phyloP scores from a whole-genome alignment of 2,888 invertebrate species.

The Melieria crassipennis region DNA sequence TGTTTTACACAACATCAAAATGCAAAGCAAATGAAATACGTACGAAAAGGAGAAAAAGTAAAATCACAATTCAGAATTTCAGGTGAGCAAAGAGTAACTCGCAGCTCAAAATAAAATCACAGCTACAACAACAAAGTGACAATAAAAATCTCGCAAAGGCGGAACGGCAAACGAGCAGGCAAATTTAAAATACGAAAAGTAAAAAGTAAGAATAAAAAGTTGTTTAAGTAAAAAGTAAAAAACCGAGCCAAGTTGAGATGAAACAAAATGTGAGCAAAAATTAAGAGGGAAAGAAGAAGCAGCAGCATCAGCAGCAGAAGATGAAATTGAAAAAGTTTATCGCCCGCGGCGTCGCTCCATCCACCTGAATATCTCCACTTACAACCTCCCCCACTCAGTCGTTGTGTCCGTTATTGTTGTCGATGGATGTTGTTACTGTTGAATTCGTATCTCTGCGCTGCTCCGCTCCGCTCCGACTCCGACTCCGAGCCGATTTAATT shows the following conservation, averaged over 20 bases:
- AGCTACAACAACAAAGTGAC: too few species aligned
- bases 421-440: slow-evolving; percentile 23
- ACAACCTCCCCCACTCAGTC: too few species aligned
- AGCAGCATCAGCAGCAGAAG: slow-evolving; percentile 27
- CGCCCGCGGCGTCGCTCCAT: slow-evolving; percentile 35
- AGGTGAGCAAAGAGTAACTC: too few species aligned
- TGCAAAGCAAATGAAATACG: too few species aligned
- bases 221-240: too few species aligned
- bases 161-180: too few species aligned
- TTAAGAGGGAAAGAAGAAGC: not conserved
- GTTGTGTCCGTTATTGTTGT: slow-evolving; percentile 28
- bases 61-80: too few species aligned
- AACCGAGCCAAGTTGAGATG: too few species aligned
- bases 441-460: slow-evolving; percentile 34
- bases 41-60: too few species aligned
- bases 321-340: slow-evolving; percentile 16
- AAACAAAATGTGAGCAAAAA: slow-evolving; percentile 1
- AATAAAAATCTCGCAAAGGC: too few species aligned
- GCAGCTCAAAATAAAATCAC: too few species aligned
- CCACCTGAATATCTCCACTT: slow-evolving; percentile 23
- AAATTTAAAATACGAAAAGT: slow-evolving; percentile 1
- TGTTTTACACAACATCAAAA: too few species aligned
- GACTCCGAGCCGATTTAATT: slow-evolving; percentile 42
- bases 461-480: not conserved
- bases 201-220: not conserved